Base-by-base conservation (phyloP, 2,797 vertebrate species). In the Ctenopoma multispine region DNA sequence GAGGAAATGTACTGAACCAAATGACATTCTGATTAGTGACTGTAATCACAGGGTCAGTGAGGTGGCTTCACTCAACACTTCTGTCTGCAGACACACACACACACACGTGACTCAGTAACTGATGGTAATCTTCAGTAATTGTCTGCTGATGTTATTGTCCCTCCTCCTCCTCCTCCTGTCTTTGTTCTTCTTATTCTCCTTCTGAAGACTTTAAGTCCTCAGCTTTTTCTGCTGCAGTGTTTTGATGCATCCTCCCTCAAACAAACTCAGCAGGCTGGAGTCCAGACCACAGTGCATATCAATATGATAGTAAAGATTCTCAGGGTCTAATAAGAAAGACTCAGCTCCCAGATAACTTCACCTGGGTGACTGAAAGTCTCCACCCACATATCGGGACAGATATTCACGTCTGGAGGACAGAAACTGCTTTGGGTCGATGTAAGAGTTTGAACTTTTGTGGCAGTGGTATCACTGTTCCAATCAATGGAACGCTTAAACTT, bases 21-120 rank as follows among this genome's bases (percentile, higher is more conserved):
- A 74, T 49, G 11, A 62, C 49, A 7, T 20, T 59, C 63, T 77
- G 79, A 79, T 83, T 47, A 66, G 64, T 63, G 44, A 15, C 13
- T 55, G 38, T 38, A 61, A 48, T 75, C 80, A 57, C 20, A 36
- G n/a, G 51, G 65, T 79, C 64, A 18, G 17, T 60, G 29, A 2
- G 50, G 56, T 43, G 43, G 44, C 31, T 60, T 48, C 59, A 31
- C 27, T 31, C 53, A n/a, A 1, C 51, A 12, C 27, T 9, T 2
- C 24, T 9, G 27, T 21, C 41, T 27, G 6, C 24, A 24, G 24
- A 24, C 24, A 24, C 29, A 31, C 29, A 31, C 29, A 31, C 29
- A 24, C 44, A 58, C 31, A 5, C 17, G 24, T 31, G 5, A 21
- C 21, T 7, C 43, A 18, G 56, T 8, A 40, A 3, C 46, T 7